Conservation (phyloP, 2,797 vertebrate genomes). For the Nannoperca obscura region DNA sequence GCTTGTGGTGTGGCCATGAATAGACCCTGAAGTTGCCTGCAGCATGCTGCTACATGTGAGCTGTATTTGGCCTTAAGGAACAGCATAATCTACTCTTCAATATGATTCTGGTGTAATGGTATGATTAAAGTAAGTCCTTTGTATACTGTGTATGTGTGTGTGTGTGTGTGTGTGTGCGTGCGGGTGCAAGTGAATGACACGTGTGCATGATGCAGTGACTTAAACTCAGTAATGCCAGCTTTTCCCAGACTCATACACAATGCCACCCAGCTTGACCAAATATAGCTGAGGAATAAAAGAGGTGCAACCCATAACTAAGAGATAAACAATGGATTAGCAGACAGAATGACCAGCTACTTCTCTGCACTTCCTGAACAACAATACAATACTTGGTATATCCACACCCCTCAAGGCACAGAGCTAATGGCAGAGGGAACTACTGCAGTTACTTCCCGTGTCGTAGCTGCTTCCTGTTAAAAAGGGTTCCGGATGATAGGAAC, state of each 20-base stretch:
- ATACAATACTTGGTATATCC: constrained; percentile 67
- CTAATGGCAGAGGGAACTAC: constrained; percentile 62
- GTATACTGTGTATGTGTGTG: constrained; percentile 9
- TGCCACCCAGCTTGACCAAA: constrained; percentile 70
- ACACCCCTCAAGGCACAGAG: constrained; percentile 59
- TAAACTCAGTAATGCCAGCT: constrained; percentile 58
- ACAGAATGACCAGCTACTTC: constrained; percentile 72
- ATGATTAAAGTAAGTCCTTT: constrained; percentile 47
- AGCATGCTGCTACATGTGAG: constrained; percentile 52
- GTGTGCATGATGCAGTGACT: constrained; percentile 45
- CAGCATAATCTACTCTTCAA: constrained; percentile 38
- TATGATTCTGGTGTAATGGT: constrained; percentile 11
- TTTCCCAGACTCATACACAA: constrained; percentile 65
- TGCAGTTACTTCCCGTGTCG: constrained; percentile 79
- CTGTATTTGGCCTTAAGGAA: constrained; percentile 19
- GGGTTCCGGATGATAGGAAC: constrained; percentile 75
- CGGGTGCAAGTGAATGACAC: constrained; percentile 15
- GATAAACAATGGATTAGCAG: constrained; percentile 76
- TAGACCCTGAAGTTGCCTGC: constrained; percentile 57
- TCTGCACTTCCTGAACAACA: constrained; percentile 84
- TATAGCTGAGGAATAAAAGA: constrained; percentile 61
- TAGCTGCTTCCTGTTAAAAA: constrained; percentile 78
- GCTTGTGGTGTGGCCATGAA: constrained; percentile 76
- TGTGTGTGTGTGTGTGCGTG: constrained; percentile 9
- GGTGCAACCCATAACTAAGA: constrained; percentile 61